Base-by-base conservation (phyloP, 92 coral and sea anemone species). In the Pocillopora meandrina region DNA sequence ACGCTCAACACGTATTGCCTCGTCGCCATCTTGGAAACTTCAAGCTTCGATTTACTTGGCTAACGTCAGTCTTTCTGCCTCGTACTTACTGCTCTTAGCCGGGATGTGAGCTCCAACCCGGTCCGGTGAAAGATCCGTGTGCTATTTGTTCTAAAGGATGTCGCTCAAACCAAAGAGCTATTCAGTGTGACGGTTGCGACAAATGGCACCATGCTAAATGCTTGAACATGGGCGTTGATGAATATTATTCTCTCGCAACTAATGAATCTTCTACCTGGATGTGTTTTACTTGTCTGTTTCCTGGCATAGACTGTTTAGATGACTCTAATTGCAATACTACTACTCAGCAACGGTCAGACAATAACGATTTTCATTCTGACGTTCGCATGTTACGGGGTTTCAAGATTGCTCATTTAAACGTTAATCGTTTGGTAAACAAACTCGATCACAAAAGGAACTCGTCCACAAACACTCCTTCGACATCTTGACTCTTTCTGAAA, bases 131-230 rank as follows among this genome's bases (percentile, higher is more conserved):
- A 26, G 26, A 26, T 26, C 90, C 89, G 34, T 89, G 92, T 71
- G 84, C 65, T 63, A 57, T 85, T 76, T 85, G 89, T 74, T 42
- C 65, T 12, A 89, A 84, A 58, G 85, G 92, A n/a, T 89, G 92
- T 79, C 84, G 86, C 21, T 61, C 57, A 34, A 89, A 89, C 61
- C 90, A 86, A 65, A 79, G 73, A 57, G 84, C 90, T 12, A 61
- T 80, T 42, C 86, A 85, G 21, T 80, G 92, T 65, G 92, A 89
- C 67, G 81, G 73, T 15, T 85, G 89, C 72, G 68, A 89, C 20
- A 73, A 34, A 8, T 86, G 93, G 93, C 80, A 71, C 66, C 93
- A 90, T 31, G 90, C 87, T 49, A 86, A 90, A 73, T 90, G 93
- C 68, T 86, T 86, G n/a, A 66, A 63, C 65, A 90, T 86, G 90